Evolutionary conservation across 1,140 invertebrate species (phyloP), one percentile per base, ranked within the genome.

Genomic region (Drosophila orena): DNA sequence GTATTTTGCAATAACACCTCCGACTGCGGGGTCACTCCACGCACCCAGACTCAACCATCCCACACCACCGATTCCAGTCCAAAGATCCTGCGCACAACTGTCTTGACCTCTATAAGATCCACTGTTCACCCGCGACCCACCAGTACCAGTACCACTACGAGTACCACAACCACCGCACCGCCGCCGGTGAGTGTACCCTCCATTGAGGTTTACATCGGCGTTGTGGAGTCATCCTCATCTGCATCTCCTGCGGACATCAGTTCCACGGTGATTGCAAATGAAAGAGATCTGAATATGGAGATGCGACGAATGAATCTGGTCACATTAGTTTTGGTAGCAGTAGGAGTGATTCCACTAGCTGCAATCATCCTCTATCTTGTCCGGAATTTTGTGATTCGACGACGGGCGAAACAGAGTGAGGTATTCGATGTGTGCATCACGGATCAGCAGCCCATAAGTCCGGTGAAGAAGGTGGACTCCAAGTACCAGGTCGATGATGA

Each of bases 381-480:
- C 59, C 93, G 93, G 65, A 93, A 93, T 69, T 79, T 94, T 34
- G 72, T 95, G 24, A 92, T 93, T 61, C 93, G 94, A 30, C 94
- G 94, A 53, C 92, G 93, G 44, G 94, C 94, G 88, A 94, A 94
- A 72, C 93, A 94, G 65, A 93, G 93, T 60, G 93, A 94, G 17
- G 94, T 94, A 66, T 94, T 94, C 53, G 94, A 94, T 71, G 93
- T 94, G 3, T 94, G 94, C 72, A 94, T 94, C 55, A 93, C 94
- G 3, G 94, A 94, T 56, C 91, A 92, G 53, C 85, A 92, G 58
- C 91, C 89, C 5, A 92, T 92, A 2, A 92, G 91, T 52, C 92
- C 91, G 0, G 91, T 92, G 0, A 91, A 91, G 61, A 92, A 90
- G 46, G 60, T 92, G 0, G 91, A 92, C 50, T 78, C 83, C 15